Evolutionary conservation across 2,113 vertebrate species (phyloP), one percentile per base, ranked within the genome.

Genomic region (Paralichthys olivaceus): DNA sequence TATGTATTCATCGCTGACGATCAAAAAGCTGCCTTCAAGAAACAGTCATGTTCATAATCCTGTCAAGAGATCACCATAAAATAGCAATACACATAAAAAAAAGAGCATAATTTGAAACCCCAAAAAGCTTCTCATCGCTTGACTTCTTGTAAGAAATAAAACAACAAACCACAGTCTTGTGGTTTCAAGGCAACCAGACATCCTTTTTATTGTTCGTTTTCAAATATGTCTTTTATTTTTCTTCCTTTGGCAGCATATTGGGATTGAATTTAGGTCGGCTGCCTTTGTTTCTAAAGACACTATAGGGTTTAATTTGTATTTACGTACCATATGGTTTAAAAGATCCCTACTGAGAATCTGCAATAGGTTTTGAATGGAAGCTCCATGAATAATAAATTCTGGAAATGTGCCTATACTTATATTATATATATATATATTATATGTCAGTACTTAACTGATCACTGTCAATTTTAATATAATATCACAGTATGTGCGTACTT

Each of bases 131-230:
- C 75, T 75, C 75, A 83, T 84, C 61, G 70, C 75, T 87, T 72
- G 74, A 89, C 80, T 88, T 90, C 76, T 86, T 84, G 69, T 45
- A 83, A 90, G 80, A 88, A 89, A 79, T 90, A 85, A 83, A 92
- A 91, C 79, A 91, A 91, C 84, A 92, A 91, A 92, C 91, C 90
- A 64, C 84, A 90, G 81, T 79, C 78, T 81, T 62, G 91, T 81
- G 87, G 90, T 93, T 93, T 90, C 84, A 86, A 87, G 80, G 78
- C 76, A 93, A 81, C 83, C 77, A 78, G 71, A 57, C 67, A 86
- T 91, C 73, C 89, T 91, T 88, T 93, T 88, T 89, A 90, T 85
- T 87, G 83, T 88, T 72, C 77, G 7, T 87, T 90, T 85, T 90
- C 55, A 86, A 88, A 88, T 86, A 84, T 81, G 67, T 81, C 61